Evolutionary conservation across 2,888 invertebrate species (phyloP), one percentile per base, ranked within the genome.

Genomic region (Orchestes rusci): DNA sequence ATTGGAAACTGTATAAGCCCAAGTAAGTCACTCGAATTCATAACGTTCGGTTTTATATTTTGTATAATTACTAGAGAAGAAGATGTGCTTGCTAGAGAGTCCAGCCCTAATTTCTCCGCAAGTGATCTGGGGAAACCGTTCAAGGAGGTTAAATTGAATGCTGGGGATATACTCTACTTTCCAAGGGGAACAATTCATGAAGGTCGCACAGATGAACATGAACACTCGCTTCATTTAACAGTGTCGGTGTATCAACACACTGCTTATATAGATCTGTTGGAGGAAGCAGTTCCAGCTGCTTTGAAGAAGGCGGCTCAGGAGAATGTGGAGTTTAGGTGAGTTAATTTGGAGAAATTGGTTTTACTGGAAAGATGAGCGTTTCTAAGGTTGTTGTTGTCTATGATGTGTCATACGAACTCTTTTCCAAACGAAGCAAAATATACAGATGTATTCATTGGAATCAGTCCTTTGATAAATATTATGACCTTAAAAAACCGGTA

Each of bases 141-240:
- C 44, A 66, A 91, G 54, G 90, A 93, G 61, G 76, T 83, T 0
- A 75, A 81, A 1, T 67, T 96, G 35, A 75, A 84, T 61, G 81
- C 91, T 3, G 95, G 95, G 1, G 96, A 96, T 65, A 64, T 96
- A 57, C 72, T 99, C 1, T 99, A 97, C 66, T 90, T 97, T 60
- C 97, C 97, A 1, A 75, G 90, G 38, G 91, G 91, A 42, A 82
- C 78, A 16, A 87, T 91, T 40, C 91, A 91, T 64, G 88, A 94
- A 70, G 94, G 84, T 31, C 72, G 76, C 40, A 87, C 93, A 1
- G 74, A 84, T 48, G 76, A 80, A 12, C n/a, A n/a, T n/a, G 80
- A 84, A 18, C 94, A 97, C 70, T 96, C 96, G 2, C 73, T 97
- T 2, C 97, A 99, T 66, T 80, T 97, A 3, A 99, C 97, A 0